Base-by-base conservation (phyloP, 1,140 invertebrate genomes). In the Procambarus virginalis region DNA sequence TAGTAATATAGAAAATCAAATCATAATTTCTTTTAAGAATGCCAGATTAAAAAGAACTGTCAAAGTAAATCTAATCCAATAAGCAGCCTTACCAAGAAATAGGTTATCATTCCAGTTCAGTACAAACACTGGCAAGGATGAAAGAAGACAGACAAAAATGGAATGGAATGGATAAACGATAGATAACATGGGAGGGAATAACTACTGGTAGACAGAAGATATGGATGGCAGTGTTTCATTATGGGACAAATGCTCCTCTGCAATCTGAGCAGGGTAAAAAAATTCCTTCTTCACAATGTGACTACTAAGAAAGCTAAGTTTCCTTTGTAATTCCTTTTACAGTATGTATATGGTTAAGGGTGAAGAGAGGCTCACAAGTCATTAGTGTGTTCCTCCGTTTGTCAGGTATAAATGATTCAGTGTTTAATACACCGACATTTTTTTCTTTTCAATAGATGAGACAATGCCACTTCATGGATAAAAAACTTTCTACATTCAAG, bases 141-240 rank as follows among this genome's bases (percentile, higher is more conserved):
- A 77, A 77, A 12, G 6, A 46, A 10, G 45, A 34, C 12, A 77
- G 10, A 77, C 48, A 73, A 70, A 84, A 84, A 58, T 45, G 60
- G 60, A 84, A 9, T 70, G 68, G 60, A 84, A 84, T 73, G 68
- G 60, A 73, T 70, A 84, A 84, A 77, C 8, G 12, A 34, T 34
- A 34, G 34, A 45, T 34, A 51, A 64, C 48, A 8, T 84, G 68
- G 83, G 70, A 85, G 83, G 83, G 83, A 70, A 77, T 49, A 85
- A 85, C 83, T 85, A 85, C 76, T 85, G 83, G 83, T 85, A 85
- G 76, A 85, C 83, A 85, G 83, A 85, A 76, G 83, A 85, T 58
- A 76, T 85, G 83, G 83, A 85, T 85, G 83, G 83, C 83, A 76
- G 83, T 85, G 83, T 85, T 85, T 85, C 83, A 85, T 58, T 85